Evolutionary conservation across 2,113 vertebrate genomes (phyloP).

Genomic region (Pongo pygmaeus): DNA sequence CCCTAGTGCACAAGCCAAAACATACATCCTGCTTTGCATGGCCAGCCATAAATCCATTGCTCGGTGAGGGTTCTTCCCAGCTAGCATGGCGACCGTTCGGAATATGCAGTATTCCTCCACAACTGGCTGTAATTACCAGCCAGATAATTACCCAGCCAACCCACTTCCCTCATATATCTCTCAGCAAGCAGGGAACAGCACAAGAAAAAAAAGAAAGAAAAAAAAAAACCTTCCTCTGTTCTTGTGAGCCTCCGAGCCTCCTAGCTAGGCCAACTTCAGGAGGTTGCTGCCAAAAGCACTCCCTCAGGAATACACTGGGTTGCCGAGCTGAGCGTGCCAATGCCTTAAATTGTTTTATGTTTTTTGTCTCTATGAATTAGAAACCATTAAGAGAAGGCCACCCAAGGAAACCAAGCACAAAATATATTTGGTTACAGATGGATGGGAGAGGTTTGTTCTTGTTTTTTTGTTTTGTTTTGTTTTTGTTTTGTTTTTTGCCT

Average conservation of each 20-base stretch:
- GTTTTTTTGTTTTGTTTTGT: background rate
- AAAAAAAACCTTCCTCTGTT: background rate
- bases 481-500: background rate
- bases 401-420: conserved; percentile 36
- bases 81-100: background rate
- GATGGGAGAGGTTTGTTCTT: background rate
- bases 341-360: conserved; percentile 31
- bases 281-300: background rate
- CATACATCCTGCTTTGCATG: background rate
- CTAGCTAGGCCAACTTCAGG: background rate
- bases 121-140: conserved; percentile 60
- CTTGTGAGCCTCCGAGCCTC: background rate
- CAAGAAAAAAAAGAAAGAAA: background rate
- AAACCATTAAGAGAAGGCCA: conserved; percentile 24
- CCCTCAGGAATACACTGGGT: background rate
- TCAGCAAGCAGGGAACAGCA: background rate
- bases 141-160: conserved; percentile 43
- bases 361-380: conserved; percentile 67
- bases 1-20: background rate
- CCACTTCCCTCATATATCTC: conserved; percentile 24
- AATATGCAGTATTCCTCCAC: background rate
- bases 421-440: conserved; percentile 39
- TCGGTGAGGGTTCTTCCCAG: background rate
- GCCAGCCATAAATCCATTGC: conserved; percentile 41
- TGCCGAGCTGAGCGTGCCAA: background rate